Evolutionary conservation across 92 coral and sea anemone genomes (phyloP).

Genomic region (Muricea muricata): DNA sequence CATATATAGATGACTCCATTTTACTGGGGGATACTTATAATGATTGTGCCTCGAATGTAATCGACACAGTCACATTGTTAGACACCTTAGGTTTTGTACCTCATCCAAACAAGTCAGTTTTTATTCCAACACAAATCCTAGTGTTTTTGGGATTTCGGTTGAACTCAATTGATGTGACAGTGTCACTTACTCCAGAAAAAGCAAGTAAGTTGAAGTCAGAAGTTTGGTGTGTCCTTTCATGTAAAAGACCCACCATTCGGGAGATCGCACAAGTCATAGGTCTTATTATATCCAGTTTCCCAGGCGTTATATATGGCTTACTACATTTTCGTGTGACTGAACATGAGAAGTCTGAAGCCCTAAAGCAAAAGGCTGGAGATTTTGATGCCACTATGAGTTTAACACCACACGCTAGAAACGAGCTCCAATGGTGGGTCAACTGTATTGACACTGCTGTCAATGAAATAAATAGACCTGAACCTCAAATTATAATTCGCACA

Average conservation of each 20-base stretch:
- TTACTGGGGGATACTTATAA: slow-evolving; percentile 44
- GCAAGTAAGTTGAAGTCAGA: slow-evolving; percentile 38
- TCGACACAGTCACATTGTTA: slow-evolving; percentile 48
- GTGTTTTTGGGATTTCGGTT: slow-evolving; percentile 47
- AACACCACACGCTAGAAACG: slow-evolving; percentile 38
- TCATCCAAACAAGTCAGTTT: slow-evolving; percentile 47
- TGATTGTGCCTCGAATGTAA: slow-evolving; percentile 51
- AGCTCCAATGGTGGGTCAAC: slow-evolving; percentile 64
- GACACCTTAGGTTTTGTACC: slow-evolving; percentile 49
- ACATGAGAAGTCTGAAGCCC: slow-evolving; percentile 67
- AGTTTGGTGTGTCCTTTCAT: too few species aligned
- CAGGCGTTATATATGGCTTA: slow-evolving; percentile 64
- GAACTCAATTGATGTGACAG: slow-evolving; percentile 53
- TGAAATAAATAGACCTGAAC: slow-evolving; percentile 36
- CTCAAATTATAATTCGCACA: slow-evolving; percentile 31
- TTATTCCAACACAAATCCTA: slow-evolving; percentile 42
- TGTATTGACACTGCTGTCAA: slow-evolving; percentile 26
- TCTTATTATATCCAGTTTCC: slow-evolving; percentile 38
- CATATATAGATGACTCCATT: slow-evolving; percentile 52
- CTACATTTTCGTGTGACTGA: slow-evolving; percentile 58
- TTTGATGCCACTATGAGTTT: slow-evolving; percentile 63
- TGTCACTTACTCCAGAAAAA: slow-evolving; percentile 43
- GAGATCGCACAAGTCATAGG: slow-evolving; percentile 46
- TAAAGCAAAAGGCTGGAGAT: slow-evolving; percentile 49
- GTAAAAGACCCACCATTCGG: too few species aligned